These are phyloP conservation scores for Parnassius smintheus DNA, from an alignment of 2,888 invertebrate species.

Conservation along the genomic window DNA sequence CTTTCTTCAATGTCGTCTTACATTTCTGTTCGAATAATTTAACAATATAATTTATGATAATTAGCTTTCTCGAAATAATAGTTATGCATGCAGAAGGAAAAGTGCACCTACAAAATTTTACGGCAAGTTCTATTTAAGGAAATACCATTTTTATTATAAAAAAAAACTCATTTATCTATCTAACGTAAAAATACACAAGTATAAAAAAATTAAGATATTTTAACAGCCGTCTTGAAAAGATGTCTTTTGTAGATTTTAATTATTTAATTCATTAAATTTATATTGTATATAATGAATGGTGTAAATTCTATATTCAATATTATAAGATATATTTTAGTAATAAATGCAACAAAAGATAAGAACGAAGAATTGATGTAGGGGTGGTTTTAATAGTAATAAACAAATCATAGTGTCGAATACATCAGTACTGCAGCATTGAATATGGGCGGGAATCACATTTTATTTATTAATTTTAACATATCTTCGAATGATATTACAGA, in stretches of 20 bases:
- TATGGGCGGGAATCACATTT: constrained; percentile 40
- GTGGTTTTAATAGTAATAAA: constrained; percentile 1
- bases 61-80: too few species aligned
- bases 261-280: too few species aligned
- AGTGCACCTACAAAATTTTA: too few species aligned
- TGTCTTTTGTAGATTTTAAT: too few species aligned
- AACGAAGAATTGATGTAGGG: neutral
- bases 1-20: constrained; percentile 16
- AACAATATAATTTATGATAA: neutral
- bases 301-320: neutral
- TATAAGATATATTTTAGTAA: neutral
- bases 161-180: too few species aligned
- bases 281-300: too few species aligned
- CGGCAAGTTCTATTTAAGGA: too few species aligned
- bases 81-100: too few species aligned
- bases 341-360: constrained; percentile 1
- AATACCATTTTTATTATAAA: too few species aligned
- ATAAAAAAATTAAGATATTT: too few species aligned
- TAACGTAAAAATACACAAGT: too few species aligned
- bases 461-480: constrained; percentile 71
- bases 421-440: neutral
- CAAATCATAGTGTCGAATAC: constrained; percentile 1
- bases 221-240: too few species aligned
- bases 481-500: constrained; percentile 53
- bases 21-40: neutral